These are phyloP conservation scores for Pogonocherus hispidulus DNA, from an alignment of 2,888 invertebrate species.

Conservation along the genomic window DNA sequence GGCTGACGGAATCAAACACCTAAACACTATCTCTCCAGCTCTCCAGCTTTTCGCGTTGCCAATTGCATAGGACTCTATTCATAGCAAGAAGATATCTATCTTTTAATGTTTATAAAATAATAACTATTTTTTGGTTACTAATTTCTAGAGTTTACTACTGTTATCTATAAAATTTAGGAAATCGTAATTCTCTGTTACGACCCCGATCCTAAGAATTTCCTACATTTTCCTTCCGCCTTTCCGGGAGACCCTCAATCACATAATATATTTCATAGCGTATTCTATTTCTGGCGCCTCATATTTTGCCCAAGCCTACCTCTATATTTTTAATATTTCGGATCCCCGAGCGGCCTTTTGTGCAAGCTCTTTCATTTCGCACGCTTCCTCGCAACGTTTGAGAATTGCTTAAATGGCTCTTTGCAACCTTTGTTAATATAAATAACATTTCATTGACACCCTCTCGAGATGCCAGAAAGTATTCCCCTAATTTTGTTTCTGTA, in stretches of 20 bases:
- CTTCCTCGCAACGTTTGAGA: constrained; percentile 58
- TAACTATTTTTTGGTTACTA: too few relatives aligned
- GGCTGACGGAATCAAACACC: too few relatives aligned
- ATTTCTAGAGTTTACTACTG: too few relatives aligned
- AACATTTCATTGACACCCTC: not conserved
- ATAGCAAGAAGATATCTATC: too few relatives aligned
- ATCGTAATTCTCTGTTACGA: constrained; percentile 32
- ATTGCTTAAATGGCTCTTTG: constrained; percentile 47
- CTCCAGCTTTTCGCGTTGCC: too few relatives aligned
- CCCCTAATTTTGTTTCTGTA: too few relatives aligned
- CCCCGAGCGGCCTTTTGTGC: constrained; percentile 56
- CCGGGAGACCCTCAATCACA: constrained; percentile 46
- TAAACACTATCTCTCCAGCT: too few relatives aligned
- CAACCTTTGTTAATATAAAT: not conserved
- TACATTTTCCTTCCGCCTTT: constrained; percentile 54
- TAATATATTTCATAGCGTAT: constrained; percentile 63
- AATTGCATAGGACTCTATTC: too few relatives aligned
- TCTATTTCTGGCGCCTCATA: constrained; percentile 63
- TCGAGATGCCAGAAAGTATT: not conserved
- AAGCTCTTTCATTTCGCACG: constrained; percentile 57
- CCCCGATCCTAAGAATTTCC: constrained; percentile 61
- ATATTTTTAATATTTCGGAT: constrained; percentile 61
- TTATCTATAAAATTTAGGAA: not conserved
- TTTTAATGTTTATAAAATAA: too few relatives aligned
- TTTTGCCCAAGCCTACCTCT: constrained; percentile 53